Evolutionary conservation across 2,113 vertebrate genomes (phyloP).

Genomic region (Gasterosteus nipponicus): DNA sequence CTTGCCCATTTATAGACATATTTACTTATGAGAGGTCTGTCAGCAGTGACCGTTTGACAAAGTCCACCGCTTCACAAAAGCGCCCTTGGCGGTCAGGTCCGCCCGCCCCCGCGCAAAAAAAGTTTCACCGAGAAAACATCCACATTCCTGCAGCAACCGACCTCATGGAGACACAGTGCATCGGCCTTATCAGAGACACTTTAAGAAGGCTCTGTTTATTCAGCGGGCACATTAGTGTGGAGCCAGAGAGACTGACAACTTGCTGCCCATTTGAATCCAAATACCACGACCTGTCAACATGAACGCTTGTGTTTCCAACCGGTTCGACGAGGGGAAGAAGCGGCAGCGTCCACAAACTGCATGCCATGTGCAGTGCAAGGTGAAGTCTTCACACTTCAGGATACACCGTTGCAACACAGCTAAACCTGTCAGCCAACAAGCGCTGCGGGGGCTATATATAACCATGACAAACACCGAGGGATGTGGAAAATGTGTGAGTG

Average conservation of each 20-base stretch:
- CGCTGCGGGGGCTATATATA: conserved; percentile 60
- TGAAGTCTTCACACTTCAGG: conserved; percentile 41
- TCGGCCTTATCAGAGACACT: conserved; percentile 65
- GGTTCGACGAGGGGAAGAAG: background rate
- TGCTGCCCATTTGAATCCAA: conserved; percentile 23
- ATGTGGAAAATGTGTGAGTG: conserved; percentile 60
- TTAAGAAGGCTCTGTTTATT: conserved; percentile 64
- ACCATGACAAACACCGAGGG: conserved; percentile 52
- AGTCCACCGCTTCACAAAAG: conserved; percentile 65
- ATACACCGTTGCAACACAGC: conserved; percentile 54
- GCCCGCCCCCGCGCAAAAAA: conserved; percentile 47
- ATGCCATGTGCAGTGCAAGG: background rate
- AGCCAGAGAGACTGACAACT: conserved; percentile 45
- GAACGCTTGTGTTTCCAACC: conserved; percentile 3
- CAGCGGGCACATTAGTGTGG: conserved; percentile 48
- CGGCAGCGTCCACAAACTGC: background rate
- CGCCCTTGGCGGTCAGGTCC: conserved; percentile 66
- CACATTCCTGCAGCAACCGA: conserved; percentile 74
- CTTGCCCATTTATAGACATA: conserved; percentile 87
- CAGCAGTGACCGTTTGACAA: conserved; percentile 77
- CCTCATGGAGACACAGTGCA: conserved; percentile 28
- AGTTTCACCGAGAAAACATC: conserved; percentile 74
- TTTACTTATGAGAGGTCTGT: conserved; percentile 81
- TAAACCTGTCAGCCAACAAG: conserved; percentile 60
- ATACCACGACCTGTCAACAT: conserved; percentile 15